Percentiles rank a stretch among this genome's conserved stretches.
Evolutionary conservation across 2,113 vertebrate species (phyloP).

Genomic region (Calidris pygmaea): DNA sequence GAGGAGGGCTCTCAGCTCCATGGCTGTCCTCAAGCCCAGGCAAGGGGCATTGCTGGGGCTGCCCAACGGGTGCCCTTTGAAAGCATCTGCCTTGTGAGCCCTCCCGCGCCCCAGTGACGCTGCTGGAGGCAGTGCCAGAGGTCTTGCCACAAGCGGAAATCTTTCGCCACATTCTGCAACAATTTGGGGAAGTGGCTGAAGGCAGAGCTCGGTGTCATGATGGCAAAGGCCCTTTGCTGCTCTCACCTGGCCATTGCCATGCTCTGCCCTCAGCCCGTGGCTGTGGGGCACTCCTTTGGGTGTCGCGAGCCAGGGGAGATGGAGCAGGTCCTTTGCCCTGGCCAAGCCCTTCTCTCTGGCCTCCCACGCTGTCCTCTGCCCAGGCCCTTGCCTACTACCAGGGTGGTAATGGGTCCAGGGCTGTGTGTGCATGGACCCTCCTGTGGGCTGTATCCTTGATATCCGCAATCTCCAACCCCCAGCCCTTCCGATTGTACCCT

Average conservation of each 20-base stretch:
- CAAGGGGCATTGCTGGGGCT: background rate
- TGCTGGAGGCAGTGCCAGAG: background rate
- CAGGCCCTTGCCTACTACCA: too few species aligned
- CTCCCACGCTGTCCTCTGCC: too few species aligned
- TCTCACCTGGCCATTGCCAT: too few species aligned
- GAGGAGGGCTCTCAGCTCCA: conserved; percentile 1
- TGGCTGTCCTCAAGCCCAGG: background rate
- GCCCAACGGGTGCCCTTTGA: accelerated
- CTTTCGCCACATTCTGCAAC: background rate
- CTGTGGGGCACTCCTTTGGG: background rate
- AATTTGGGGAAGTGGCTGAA: conserved; percentile 22
- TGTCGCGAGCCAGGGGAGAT: too few species aligned
- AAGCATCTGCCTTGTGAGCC: too few species aligned
- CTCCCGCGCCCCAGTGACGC: background rate
- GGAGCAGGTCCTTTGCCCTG: too few species aligned
- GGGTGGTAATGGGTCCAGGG: background rate
- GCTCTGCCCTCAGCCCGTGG: too few species aligned
- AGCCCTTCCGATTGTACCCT: background rate
- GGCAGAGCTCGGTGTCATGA: accelerated
- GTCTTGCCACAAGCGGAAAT: background rate
- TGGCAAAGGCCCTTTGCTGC: background rate
- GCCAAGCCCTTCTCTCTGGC: too few species aligned
- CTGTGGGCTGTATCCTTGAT: accelerated
- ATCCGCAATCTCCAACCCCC: background rate
- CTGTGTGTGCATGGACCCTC: background rate